Base-by-base conservation (phyloP, 64 coral and sea anemone genomes). In the Montipora sp. region DNA sequence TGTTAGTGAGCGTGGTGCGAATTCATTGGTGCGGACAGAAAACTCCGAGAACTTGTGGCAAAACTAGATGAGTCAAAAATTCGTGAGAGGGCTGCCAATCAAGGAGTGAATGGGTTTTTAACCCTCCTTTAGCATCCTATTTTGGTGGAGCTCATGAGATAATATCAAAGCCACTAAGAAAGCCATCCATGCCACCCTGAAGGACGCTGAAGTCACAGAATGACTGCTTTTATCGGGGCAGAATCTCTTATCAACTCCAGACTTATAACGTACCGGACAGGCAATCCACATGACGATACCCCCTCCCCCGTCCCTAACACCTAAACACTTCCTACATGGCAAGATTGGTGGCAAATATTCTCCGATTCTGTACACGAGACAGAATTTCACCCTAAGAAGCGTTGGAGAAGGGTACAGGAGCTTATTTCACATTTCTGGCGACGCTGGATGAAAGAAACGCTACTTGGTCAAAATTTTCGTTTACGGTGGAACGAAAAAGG, bases 161-260 rank as follows among this genome's bases (percentile, higher is more conserved):
- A 27, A 80, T 93, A 65, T 88, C 44, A 93, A 93, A 72, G 75
- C 92, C 7, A 67, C 92, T 51, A 88, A 93, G 77, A 87, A 88
- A 23, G 83, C 92, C 47, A 59, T 81, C 16, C 22, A 65, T 36
- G 76, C 84, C 2, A 47, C 73, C 36, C 15, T 73, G 12, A 14
- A 75, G n/a, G 63, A 72, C 3, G 59, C 23, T 48, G 15, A 90
- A 21, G 58, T 90, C 15, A 90, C 77, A 14, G 75, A 90, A 47
- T 90, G 2, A 90, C 3, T n/a, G 59, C 47, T 14, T 48, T 47
- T 50, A 47, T 19, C 5, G 88, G 76, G 12, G 76, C 45, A 59
- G 61, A 90, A 67, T 47, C 57, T 80, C 72, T 96, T 5, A 53
- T 92, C 47, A 92, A 96, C 18, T 83, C 81, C 50, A 70, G 86